Percentiles rank a stretch among this genome's conserved stretches.
Conservation (phyloP, 2,888 invertebrate genomes). For the Xestia sexstrigata region DNA sequence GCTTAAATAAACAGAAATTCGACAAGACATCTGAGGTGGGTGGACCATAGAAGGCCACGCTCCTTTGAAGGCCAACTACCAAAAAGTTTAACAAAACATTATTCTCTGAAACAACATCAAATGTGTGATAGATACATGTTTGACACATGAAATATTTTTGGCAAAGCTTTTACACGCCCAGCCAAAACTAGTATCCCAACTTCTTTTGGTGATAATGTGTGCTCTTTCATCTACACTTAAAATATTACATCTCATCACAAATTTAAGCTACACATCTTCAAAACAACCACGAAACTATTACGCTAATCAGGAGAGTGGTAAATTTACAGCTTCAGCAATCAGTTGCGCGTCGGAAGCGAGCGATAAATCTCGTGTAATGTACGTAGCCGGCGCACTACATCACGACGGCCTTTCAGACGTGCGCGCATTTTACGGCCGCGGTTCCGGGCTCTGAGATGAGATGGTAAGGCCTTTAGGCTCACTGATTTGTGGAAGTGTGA, state of each 20-base stretch:
- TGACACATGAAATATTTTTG: not conserved
- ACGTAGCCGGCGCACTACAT: conserved; percentile 46
- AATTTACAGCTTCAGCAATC: conserved; percentile 64
- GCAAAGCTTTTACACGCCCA: too few species aligned
- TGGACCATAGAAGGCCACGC: too few species aligned
- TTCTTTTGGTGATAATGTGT: not conserved
- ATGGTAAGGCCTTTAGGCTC: conserved; percentile 46
- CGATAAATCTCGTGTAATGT: conserved; percentile 65
- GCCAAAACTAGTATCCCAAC: not conserved
- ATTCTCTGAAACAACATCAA: not conserved
- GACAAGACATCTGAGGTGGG: too few species aligned
- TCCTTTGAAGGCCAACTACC: too few species aligned
- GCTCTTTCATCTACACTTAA: not conserved
- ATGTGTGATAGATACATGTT: not conserved
- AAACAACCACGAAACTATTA: conserved; percentile 46
- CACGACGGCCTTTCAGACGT: conserved; percentile 48
- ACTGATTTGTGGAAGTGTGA: conserved; percentile 27
- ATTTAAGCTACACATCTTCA: conserved; percentile 16
- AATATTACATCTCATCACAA: not conserved
- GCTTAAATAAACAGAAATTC: too few species aligned
- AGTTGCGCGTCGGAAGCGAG: conserved; percentile 55
- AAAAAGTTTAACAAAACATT: not conserved
- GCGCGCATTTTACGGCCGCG: conserved; percentile 48
- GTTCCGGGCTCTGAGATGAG: conserved; percentile 47
- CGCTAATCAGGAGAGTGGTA: conserved; percentile 47